Base-by-base conservation (phyloP, 1,140 invertebrate genomes). In the Aradophagus sp. region DNA sequence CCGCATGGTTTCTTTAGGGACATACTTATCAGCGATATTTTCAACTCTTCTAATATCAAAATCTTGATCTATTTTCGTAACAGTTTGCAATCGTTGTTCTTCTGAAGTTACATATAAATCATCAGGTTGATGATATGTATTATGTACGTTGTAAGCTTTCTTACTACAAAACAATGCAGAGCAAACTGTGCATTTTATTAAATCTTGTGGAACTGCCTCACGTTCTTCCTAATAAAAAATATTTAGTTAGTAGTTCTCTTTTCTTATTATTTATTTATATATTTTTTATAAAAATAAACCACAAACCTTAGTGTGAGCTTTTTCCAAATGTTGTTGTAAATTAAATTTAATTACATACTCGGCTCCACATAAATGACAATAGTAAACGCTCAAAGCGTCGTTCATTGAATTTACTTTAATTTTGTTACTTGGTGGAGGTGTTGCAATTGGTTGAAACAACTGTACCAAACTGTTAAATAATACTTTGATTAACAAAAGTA, bases 311-410 rank as follows among this genome's bases (percentile, higher is more conserved):
- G 79, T 78, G 66, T 91, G 90, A 62, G 88, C 87, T 61, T 87
- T 86, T 62, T 84, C 84, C 55, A 91, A 83, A 77, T 91, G 90
- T 78, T 89, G 89, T 77, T 89, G 87, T 58, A 91, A 82, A 80
- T 91, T 91, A 47, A 90, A 90, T 80, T 91, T 91, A 29, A 90
- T 86, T 19, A 90, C 86, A 75, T 91, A 91, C 73, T 91, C 90
- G 41, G 87, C 87, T 4, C 90, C 90, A 80, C 90, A 91, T 27
- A 91, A 86, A 68, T 90, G 87, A 70, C 90, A 91, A 77, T 91
- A 91, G 59, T 89, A 91, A 13, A 90, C 87, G 53, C 87, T 88
- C 31, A 90, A 73, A 5, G 88, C 82, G 58, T 89, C 87, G 7
- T 87, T 87, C 63, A 87, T 87, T 23, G 87, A 87, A 62, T 88